Base-by-base conservation (phyloP, 2,113 vertebrate species). In the Coturnix japonica region DNA sequence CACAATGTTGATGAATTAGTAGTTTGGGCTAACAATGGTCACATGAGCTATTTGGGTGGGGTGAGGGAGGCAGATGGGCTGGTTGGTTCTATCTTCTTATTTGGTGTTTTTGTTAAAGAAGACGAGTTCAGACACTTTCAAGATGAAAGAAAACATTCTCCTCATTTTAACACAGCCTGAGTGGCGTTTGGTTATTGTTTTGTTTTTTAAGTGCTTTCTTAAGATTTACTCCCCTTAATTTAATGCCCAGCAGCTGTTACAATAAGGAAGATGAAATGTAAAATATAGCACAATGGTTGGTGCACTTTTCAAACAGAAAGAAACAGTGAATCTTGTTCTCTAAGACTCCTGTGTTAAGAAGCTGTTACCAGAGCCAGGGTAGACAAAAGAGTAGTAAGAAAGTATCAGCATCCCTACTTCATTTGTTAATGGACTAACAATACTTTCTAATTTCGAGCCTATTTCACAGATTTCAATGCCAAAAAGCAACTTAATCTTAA, bases 401-500 rank as follows among this genome's bases (percentile, higher is more conserved):
- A 31, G 16, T 1, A 39, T 57, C 41, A 43, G 41, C 7, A 26
- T 11, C 53, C 53, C 46, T 47, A 53, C 26, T 53, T 53, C 14
- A 14, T 26, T 53, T 28, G 25, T 28, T 28, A 26, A 28, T 7
- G 51, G 13, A 53, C 26, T 15, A 25, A 47, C 22, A 47, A 26
- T 12, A 47, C 46, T 47, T 47, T 12, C 46, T 26, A 66, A 85
- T 53, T 61, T 59, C 25, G 66, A 85, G 26, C 61, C 30, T 46
- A 41, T 30, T 11, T 54, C 53, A 81, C 22, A 73, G 84, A 88
- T 11, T 22, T 82, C 31, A 6, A 30, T 9, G 3, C 11, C 35
- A 86, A 79, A 94, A 79, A 49, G 35, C 63, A 41, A 54, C 92
- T 85, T 87, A 81, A 66, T 57, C 49, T 77, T 69, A 77, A 61